Conservation (phyloP, 2,888 invertebrate genomes). For the Drosophila kambysellisi region DNA sequence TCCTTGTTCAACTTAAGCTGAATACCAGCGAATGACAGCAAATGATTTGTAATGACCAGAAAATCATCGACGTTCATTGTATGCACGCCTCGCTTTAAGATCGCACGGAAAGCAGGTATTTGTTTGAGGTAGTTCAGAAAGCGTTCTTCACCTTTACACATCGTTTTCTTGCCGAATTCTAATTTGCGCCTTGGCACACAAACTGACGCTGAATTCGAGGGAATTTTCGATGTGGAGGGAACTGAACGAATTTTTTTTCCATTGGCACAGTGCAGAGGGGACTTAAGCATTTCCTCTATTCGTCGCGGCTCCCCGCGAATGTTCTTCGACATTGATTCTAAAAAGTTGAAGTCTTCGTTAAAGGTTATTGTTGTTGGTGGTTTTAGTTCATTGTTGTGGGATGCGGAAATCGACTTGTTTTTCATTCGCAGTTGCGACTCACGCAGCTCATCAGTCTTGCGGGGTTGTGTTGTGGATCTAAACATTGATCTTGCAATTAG, state of each 20-base stretch:
- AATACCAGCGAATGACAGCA: conserved; percentile 29
- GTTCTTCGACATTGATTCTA: conserved; percentile 2
- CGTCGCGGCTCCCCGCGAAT: conserved; percentile 17
- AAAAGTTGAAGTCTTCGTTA: neutral
- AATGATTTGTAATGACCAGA: conserved; percentile 39
- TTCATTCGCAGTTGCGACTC: neutral
- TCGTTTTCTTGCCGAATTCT: conserved; percentile 9
- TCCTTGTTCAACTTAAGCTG: conserved; percentile 18
- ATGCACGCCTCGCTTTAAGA: conserved; percentile 25
- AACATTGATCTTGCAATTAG: neutral
- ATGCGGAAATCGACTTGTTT: neutral
- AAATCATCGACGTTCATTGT: conserved; percentile 46
- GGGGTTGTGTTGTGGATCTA: neutral
- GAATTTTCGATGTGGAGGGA: neutral
- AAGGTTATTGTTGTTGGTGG: neutral
- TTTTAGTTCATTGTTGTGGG: neutral
- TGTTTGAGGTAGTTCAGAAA: conserved; percentile 25
- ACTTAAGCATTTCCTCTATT: conserved; percentile 11
- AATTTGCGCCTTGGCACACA: conserved; percentile 16
- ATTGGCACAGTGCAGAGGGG: conserved; percentile 20
- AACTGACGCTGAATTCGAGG: too few species aligned
- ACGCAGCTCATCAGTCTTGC: neutral
- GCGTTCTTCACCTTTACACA: conserved; percentile 2
- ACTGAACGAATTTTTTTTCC: neutral
- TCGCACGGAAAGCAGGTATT: conserved; percentile 18